Evolutionary conservation across 2,888 invertebrate genomes (phyloP), one percentile per base, ranked within the genome.

Genomic region (Leptopilina myrica): DNA sequence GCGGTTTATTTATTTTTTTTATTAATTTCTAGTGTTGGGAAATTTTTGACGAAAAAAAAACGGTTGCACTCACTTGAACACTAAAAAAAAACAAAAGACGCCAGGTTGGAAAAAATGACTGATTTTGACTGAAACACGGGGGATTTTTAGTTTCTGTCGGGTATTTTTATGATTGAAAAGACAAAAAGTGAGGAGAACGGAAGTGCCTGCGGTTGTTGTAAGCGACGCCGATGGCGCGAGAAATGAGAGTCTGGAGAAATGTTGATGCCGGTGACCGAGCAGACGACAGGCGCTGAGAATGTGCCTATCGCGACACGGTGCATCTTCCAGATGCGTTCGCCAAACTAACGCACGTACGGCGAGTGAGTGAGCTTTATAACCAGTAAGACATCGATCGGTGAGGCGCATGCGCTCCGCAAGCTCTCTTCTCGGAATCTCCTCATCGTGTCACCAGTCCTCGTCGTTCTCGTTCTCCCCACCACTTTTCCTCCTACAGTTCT

Each of bases 341-440:
- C 87, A 88, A 91, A 82, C 81, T 82, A 81, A 79, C 82, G 79
- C 89, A 87, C 89, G 88, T 89, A 91, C 90, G 88, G 87, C 87
- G 86, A 86, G 88, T 87, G 86, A 87, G 87, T 86, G 89, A 88
- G 90, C 90, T 91, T 91, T 91, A 90, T 91, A 20, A 91, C 89
- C 88, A 87, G 89, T 86, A 84, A 86, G 88, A 86, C 91, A 91
- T 91, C 91, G 91, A 91, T 91, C 91, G 88, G 87, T 83, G 86
- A 84, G 84, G 91, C 91, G 91, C 91, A 89, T 91, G 91, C 91
- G 91, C 91, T 87, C 33, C 85, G 85, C 86, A 85, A 83, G 85
- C 84, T 87, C 85, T 87, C 87, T 84, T 80, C 84, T 82, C 83
- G 80, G 79, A 81, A 82, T 82, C 82, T 84, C 83, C 82, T 84